A percentile compares a stretch with the other conserved stretches of the same genome.
Conservation (phyloP, 2,888 invertebrate genomes). For the Leptura quadrifasciata region DNA sequence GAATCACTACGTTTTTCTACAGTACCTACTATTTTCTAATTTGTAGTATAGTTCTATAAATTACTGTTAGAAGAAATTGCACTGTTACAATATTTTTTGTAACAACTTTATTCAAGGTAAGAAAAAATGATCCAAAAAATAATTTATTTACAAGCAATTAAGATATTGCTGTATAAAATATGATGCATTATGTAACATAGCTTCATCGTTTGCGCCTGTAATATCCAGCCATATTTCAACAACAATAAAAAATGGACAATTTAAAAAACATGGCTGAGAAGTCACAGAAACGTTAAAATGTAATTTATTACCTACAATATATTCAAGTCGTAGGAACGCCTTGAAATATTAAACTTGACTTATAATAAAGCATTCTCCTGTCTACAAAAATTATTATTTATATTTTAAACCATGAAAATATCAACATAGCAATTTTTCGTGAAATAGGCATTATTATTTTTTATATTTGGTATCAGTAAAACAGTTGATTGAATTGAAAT, state of each 20-base stretch:
- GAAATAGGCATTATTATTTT: no score
- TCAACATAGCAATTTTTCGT: no score
- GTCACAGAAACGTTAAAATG: constrained; percentile 25
- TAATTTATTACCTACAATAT: constrained; percentile 24
- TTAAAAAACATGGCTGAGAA: constrained; percentile 30
- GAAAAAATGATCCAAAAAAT: no score
- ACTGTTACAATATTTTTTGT: no score
- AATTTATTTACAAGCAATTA: no score
- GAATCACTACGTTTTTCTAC: no score
- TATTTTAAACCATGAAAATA: background rate
- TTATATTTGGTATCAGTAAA: no score
- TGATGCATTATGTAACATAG: background rate
- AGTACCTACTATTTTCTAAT: no score
- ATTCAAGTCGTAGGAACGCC: constrained; percentile 14
- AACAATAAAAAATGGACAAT: constrained; percentile 19
- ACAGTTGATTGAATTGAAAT: no score
- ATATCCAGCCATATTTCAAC: constrained; percentile 13
- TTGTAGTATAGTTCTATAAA: no score
- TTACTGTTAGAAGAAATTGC: no score
- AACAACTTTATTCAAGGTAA: no score
- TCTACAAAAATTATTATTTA: constrained; percentile 14
- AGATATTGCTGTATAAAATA: background rate
- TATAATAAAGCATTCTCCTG: constrained; percentile 21
- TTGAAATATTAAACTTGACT: constrained; percentile 25
- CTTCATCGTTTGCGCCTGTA: constrained; percentile 10